These are phyloP conservation scores for Anas platyrhynchos DNA, from an alignment of 2,113 vertebrate genomes.

Conservation along the genomic window DNA sequence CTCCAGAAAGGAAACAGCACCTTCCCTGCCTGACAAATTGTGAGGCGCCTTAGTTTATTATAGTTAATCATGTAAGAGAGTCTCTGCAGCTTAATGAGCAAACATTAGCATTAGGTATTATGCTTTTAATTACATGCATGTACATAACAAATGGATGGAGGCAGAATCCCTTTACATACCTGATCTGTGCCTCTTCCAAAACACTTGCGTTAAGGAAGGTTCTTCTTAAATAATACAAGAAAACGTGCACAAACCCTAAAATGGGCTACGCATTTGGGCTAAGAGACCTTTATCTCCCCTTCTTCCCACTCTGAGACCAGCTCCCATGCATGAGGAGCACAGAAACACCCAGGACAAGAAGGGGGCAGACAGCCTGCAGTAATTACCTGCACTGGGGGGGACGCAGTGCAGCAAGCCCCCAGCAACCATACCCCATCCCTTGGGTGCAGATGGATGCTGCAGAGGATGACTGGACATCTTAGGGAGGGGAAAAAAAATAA, in stretches of 20 bases:
- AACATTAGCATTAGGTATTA: neutral
- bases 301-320: neutral
- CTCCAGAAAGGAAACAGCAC: neutral
- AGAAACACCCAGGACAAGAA: neutral
- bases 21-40: neutral
- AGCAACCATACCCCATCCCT: rapidly evolving
- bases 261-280: neutral
- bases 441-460: neutral
- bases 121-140: neutral
- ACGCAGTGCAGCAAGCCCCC: neutral
- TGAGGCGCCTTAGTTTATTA: neutral
- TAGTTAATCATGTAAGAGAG: neutral
- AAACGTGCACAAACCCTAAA: neutral
- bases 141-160: neutral
- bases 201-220: neutral
- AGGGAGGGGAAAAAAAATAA: rapidly evolving
- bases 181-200: neutral
- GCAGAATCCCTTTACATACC: neutral
- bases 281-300: neutral
- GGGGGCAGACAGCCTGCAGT: neutral
- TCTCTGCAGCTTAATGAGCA: neutral
- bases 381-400: neutral
- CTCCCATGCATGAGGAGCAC: neutral
- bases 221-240: neutral
- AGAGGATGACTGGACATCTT: neutral